Conservation (phyloP, 2,113 vertebrate species). For the Labeo rohita region DNA sequence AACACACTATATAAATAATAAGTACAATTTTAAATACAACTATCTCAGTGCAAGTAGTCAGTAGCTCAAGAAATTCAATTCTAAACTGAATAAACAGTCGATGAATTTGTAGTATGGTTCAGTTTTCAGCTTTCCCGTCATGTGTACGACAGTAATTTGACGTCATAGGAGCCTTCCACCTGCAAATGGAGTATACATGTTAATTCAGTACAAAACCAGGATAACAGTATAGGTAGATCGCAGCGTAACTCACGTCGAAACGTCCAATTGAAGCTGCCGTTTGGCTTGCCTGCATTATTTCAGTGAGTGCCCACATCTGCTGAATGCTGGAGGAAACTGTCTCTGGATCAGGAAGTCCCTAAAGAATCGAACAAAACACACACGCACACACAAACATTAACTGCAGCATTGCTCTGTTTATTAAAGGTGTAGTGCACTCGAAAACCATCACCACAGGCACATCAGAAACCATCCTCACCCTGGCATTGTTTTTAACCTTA, state of each 20-base stretch:
- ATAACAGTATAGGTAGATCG: neutral
- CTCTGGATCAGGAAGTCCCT: conserved; percentile 86
- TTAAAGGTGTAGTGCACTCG: neutral
- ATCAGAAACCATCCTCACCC: too few species aligned
- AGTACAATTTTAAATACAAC: neutral
- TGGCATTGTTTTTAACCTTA: neutral
- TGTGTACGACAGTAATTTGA: conserved; percentile 89
- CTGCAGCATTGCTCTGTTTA: neutral
- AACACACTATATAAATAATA: neutral
- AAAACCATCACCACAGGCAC: neutral
- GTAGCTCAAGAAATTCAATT: neutral
- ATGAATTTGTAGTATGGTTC: neutral
- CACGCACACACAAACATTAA: neutral
- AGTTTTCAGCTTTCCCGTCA: conserved; percentile 56
- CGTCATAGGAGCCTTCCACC: conserved; percentile 95
- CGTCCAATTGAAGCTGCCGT: conserved; percentile 87
- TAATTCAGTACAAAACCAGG: neutral
- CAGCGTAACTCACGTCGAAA: conserved; percentile 86
- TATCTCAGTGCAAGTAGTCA: neutral
- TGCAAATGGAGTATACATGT: conserved; percentile 60
- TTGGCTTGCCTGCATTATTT: conserved; percentile 90
- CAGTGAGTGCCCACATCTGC: conserved; percentile 96
- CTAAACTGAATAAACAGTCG: neutral
- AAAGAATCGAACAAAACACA: too few species aligned
- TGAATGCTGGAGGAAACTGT: conserved; percentile 90